Base-by-base conservation (phyloP, 1,140 invertebrate species). In the Panulirus ornatus region DNA sequence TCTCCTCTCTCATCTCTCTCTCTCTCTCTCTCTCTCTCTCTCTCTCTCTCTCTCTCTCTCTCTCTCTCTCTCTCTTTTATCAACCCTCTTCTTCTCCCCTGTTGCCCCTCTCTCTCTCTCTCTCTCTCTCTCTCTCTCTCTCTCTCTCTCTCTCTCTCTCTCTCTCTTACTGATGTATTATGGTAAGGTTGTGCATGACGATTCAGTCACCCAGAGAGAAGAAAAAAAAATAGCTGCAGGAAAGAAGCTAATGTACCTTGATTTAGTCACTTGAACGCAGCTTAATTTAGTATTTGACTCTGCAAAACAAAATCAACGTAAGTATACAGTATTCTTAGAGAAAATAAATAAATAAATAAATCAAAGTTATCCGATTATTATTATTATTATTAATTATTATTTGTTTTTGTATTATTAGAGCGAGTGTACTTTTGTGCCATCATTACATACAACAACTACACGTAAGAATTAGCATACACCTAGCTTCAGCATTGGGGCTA, bases 391-490 rank as follows among this genome's bases (percentile, higher is more conserved):
- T 66, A 30, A n/a, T n/a, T n/a, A n/a, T n/a, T n/a, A n/a, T n/a
- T n/a, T n/a, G n/a, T n/a, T 66, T 30, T 30, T 30, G 58, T 14
- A 58, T 58, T 58, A 66, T 66, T 66, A 30, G 58, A 66, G 58
- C 58, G n/a, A 66, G 14, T n/a, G n/a, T n/a, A n/a, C n/a, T n/a
- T n/a, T n/a, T n/a, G n/a, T n/a, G n/a, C n/a, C n/a, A n/a, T n/a
- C n/a, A n/a, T n/a, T n/a, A n/a, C n/a, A n/a, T 58, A 16, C 58
- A 66, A 66, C 5, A 66, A 66, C n/a, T 66, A 66, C 58, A 66
- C n/a, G 6, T 5, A 30, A 66, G 11, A 30, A 66, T 27, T 30
- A 66, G n/a, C 58, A 66, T 30, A 30, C n/a, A 66, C 27, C 8
- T 66, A 11, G 58, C 58, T 27, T 66, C n/a, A 66, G 58, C 27